Conservation (phyloP, 2,888 invertebrate species). For the Hoplodrina ambigua region DNA sequence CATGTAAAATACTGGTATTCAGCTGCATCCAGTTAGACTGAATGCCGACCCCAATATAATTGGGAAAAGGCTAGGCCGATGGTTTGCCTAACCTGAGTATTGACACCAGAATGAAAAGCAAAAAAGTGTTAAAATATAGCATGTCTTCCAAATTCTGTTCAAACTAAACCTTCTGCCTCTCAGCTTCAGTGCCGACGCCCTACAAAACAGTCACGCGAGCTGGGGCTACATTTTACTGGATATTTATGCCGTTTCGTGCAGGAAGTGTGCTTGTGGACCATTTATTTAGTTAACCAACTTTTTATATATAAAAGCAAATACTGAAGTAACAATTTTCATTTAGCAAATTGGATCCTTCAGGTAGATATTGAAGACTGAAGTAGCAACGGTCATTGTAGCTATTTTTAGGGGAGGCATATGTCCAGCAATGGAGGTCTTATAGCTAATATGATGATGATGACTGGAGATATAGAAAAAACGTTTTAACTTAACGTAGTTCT, state of each 20-base stretch:
- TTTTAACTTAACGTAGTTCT: too few relatives aligned
- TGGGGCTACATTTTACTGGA: constrained; percentile 55
- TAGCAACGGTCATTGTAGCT: too few relatives aligned
- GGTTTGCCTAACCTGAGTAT: too few relatives aligned
- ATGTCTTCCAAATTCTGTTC: constrained; percentile 5
- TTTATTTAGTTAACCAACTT: constrained; percentile 54
- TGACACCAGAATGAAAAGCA: background rate
- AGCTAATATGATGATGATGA: too few relatives aligned
- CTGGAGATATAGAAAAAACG: too few relatives aligned
- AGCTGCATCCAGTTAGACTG: too few relatives aligned
- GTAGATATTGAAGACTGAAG: background rate
- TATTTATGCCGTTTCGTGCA: constrained; percentile 63
- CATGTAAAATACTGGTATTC: too few relatives aligned
- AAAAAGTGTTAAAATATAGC: too few relatives aligned
- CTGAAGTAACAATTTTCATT: background rate
- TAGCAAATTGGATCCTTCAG: background rate
- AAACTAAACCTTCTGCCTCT: constrained; percentile 45
- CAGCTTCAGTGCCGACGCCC: constrained; percentile 42
- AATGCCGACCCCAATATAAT: too few relatives aligned
- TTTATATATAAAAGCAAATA: constrained; percentile 39
- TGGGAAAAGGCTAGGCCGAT: too few relatives aligned
- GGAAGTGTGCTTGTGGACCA: constrained; percentile 52
- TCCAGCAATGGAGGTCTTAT: too few relatives aligned
- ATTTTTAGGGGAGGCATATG: too few relatives aligned
- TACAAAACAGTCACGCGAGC: constrained; percentile 68